Base-by-base conservation (phyloP, 2,113 vertebrate genomes). In the Erythrolamprus reginae region DNA sequence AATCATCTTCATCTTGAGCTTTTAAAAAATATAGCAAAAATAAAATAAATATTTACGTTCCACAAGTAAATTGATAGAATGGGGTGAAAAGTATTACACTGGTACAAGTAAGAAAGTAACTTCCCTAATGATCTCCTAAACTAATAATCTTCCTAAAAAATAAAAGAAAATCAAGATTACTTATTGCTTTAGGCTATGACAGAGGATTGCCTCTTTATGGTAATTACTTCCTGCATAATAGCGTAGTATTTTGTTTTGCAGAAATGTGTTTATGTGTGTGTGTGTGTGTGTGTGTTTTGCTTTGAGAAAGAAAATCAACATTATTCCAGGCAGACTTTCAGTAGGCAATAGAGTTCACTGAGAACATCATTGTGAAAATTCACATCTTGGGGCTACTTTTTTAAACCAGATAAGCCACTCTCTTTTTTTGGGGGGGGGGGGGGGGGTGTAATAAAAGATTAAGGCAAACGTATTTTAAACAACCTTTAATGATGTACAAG, bases 401-500 rank as follows among this genome's bases (percentile, higher is more conserved):
- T 94, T 19, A 93, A 93, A 87, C 92, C 90, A 88, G 93, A 92
- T 93, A 90, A 96, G 93, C 91, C 86, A 42, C 48, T 15, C 38
- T 65, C 56, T 88, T 58, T 26, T 90, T n/a, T n/a, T n/a, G n/a
- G n/a, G n/a, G n/a, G n/a, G n/a, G n/a, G n/a, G n/a, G 91, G 89
- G 88, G 94, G 91, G 89, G 88, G 94, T 84, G 93, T 95, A 96
- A 96, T 95, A 93, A 96, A 97, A 96, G 94, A 97, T 96, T 95
- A 96, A 97, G 91, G 89, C 95, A 88, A 94, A 83, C 93, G 91
- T 95, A 91, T 92, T 94, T 96, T 96, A 93, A 95, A 94, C 94
- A 97, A 96, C 96, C 95, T 96, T 91, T 97, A 97, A 97, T 96
- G 96, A 97, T 96, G 97, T 94, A 96, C 93, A 95, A 96, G 94